Evolutionary conservation across 2,888 invertebrate genomes (phyloP), one percentile per base, ranked within the genome.

Genomic region (Kuschelorhynchus macadamiae): DNA sequence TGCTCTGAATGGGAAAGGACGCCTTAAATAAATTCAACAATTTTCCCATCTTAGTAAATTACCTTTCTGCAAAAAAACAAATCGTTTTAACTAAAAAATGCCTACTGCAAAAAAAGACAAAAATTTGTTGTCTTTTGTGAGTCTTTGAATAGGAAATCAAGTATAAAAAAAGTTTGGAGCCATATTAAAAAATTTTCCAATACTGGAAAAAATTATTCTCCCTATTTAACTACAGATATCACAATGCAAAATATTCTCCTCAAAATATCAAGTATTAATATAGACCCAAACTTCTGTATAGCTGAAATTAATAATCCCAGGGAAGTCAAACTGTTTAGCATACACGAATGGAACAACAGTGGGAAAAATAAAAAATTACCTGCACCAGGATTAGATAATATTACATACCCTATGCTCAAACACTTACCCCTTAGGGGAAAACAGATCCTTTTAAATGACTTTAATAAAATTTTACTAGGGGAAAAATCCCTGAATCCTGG

Each of bases 121-220:
- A 36, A 9, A 7, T 25, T 25, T 25, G 25, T 25, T 25, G 25
- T 25, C 4, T 41, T 44, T 17, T 42, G 44, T 18, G 17, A 16
- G 17, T 25, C n/a, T 5, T 12, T 21, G 12, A 47, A 21, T 21
- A 47, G 47, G 12, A 25, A n/a, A 1, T 21, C 47, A 12, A 47
- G n/a, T 18, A 21, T 25, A n/a, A 21, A 47, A 47, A 17, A 47
- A 17, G 7, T 47, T 2, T 47, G 47, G 47, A 47, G 25, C n/a
- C 20, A 47, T 1, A 2, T 47, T 1, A 47, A 21, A 21, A 47
- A 47, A 12, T 21, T 47, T 21, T 12, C 47, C 1, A 47, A 47
- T 12, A 12, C 3, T n/a, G n/a, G 12, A n/a, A 20, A 21, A 47
- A 12, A 47, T 12, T 2, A n/a, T 17, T 9, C 9, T 5, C 1